These are phyloP conservation scores for Chrysomallon squamiferum DNA, from an alignment of 1,140 invertebrate species.

Conservation along the genomic window DNA sequence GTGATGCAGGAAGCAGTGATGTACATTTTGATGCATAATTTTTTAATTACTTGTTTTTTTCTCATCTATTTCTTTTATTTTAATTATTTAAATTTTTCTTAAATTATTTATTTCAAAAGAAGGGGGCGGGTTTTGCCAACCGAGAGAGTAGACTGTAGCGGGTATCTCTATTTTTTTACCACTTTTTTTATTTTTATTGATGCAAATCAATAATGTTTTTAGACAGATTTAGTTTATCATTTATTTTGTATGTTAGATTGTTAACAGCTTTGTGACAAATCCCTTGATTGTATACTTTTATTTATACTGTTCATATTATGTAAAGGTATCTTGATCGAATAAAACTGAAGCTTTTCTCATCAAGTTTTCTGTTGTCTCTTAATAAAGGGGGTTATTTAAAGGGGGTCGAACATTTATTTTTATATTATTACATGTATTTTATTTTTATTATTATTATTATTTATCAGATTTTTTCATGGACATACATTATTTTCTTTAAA, in stretches of 20 bases:
- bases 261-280: constrained; percentile 1
- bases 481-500: not conserved
- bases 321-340: constrained; percentile 4
- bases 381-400: no score
- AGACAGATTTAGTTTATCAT: constrained; percentile 6
- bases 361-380: not conserved
- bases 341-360: constrained; percentile 4
- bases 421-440: no score
- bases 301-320: constrained; percentile 6
- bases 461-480: not conserved
- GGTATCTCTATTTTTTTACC: constrained; percentile 4
- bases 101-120: no score
- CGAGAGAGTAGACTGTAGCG: not conserved
- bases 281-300: not conserved
- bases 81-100: no score
- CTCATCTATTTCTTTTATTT: not conserved
- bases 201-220: constrained; percentile 3
- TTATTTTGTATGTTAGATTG: constrained; percentile 2
- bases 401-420: not conserved
- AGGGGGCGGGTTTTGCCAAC: not conserved
- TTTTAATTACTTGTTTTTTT: not conserved
- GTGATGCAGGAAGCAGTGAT: no score
- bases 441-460: not conserved
- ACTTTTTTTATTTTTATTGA: not conserved
- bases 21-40: not conserved